These are phyloP conservation scores for Apoda limacodes DNA, from an alignment of 2,888 invertebrate species.

Conservation along the genomic window DNA sequence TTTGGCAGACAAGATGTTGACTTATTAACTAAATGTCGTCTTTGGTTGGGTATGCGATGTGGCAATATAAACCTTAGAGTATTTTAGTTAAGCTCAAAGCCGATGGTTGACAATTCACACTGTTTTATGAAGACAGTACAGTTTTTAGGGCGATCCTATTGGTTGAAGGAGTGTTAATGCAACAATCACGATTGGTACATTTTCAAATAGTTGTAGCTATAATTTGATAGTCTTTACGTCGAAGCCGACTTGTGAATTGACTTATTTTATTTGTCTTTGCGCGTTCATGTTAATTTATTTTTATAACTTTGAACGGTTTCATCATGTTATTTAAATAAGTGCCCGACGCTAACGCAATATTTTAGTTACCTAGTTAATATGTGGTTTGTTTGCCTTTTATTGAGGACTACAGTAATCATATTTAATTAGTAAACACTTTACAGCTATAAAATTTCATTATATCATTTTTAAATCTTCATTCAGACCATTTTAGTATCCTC, in stretches of 20 bases:
- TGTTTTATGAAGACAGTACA: conserved; percentile 40
- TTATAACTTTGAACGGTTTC: conserved; percentile 61
- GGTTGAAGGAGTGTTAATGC: conserved; percentile 50
- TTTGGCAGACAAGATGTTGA: conserved; percentile 55
- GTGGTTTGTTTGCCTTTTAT: no score
- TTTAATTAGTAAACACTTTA: no score
- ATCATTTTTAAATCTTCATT: no score
- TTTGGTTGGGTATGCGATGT: conserved; percentile 18
- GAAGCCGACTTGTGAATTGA: conserved; percentile 52
- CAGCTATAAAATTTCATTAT: no score
- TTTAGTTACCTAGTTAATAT: no score
- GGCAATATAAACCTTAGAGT: conserved; percentile 35
- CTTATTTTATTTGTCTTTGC: conserved; percentile 60
- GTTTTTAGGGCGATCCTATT: conserved; percentile 47
- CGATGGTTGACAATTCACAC: conserved; percentile 13
- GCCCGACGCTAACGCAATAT: neutral
- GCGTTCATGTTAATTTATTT: conserved; percentile 52
- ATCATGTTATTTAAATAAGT: conserved; percentile 50
- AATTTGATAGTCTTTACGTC: conserved; percentile 58
- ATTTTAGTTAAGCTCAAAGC: conserved; percentile 17
- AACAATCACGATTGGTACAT: conserved; percentile 55
- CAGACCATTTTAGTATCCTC: no score
- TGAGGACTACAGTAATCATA: no score
- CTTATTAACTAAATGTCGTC: conserved; percentile 42
- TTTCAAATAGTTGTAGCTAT: conserved; percentile 59